Evolutionary conservation across 2,113 vertebrate species (phyloP), one percentile per base, ranked within the genome.

Genomic region (Lipophrys pholis): DNA sequence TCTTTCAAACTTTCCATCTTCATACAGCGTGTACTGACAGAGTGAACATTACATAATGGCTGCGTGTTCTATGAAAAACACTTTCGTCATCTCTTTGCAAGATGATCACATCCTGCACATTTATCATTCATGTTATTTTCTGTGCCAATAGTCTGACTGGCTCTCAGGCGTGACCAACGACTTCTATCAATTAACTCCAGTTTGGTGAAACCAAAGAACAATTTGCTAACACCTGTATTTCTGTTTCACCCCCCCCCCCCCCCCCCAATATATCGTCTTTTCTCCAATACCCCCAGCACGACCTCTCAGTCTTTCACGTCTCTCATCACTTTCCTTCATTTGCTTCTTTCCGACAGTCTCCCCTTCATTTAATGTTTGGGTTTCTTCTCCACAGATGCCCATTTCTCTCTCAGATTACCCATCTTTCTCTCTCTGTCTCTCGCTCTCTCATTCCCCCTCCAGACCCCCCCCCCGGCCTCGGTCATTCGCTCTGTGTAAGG

Each of bases 401-500:
- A 30, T 30, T 30, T 4, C 21, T 30, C 21, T 30, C 21, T 30
- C 21, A 30, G 21, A 30, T 30, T 30, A 4, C 21, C 21, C 21
- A 30, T 48, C 6, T 15, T 15, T 7, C 5, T 65, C 59, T 41
- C 62, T 52, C 48, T 17, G 45, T 73, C 48, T 45, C 38, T 45
- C 40, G 69, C 48, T 30, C 59, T 62, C 53, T 30, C 66, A 50
- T 35, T 10, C 21, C 38, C 2, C 5, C 69, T 2, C 11, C 39
- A 43, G n/a, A 14, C 56, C 58, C 11, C 11, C 21, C 21, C 41
- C 41, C 59, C 49, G 60, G 16, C 12, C 39, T 48, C 46, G 40
- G 73, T 73, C 67, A 60, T 69, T 81, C 16, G 16, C 65, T 84
- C 70, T 84, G 64, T 82, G 60, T 76, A 83, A 88, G 83, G 82